Percentiles rank a stretch among this genome's conserved stretches.
Evolutionary conservation across 2,888 invertebrate species (phyloP).

Genomic region (Andrena praecox): DNA sequence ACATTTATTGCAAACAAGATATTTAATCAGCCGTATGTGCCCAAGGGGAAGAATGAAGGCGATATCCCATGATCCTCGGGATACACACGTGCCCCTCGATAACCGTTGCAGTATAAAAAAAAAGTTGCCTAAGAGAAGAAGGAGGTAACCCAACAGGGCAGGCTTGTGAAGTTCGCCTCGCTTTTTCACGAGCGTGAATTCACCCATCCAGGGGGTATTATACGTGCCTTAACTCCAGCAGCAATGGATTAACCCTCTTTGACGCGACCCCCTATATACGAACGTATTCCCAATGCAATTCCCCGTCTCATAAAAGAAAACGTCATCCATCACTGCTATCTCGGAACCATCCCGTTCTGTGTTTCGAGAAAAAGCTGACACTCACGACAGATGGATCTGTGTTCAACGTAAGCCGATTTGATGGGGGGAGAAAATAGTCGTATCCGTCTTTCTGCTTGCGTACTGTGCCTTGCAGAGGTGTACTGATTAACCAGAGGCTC

Average conservation of each 20-base stretch:
- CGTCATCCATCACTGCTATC: slow-evolving; percentile 47
- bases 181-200: slow-evolving; percentile 38
- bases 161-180: background rate
- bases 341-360: slow-evolving; percentile 16
- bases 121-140: background rate
- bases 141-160: background rate
- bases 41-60: too few relatives aligned
- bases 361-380: slow-evolving; percentile 34
- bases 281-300: slow-evolving; percentile 26
- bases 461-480: background rate
- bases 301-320: slow-evolving; percentile 36
- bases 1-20: too few relatives aligned
- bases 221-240: slow-evolving; percentile 47
- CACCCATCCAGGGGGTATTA: slow-evolving; percentile 22
- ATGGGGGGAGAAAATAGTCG: background rate
- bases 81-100: background rate
- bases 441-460: background rate
- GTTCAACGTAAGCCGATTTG: slow-evolving; percentile 52
- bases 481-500: too few relatives aligned
- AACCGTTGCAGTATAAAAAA: slow-evolving; percentile 10
- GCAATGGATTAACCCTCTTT: slow-evolving; percentile 58
- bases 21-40: too few relatives aligned
- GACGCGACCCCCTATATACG: background rate
- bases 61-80: too few relatives aligned
- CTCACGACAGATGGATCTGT: slow-evolving; percentile 19